phyloP scores from a whole-genome alignment of 1,140 invertebrate species.

The Ridgeia piscesae region DNA sequence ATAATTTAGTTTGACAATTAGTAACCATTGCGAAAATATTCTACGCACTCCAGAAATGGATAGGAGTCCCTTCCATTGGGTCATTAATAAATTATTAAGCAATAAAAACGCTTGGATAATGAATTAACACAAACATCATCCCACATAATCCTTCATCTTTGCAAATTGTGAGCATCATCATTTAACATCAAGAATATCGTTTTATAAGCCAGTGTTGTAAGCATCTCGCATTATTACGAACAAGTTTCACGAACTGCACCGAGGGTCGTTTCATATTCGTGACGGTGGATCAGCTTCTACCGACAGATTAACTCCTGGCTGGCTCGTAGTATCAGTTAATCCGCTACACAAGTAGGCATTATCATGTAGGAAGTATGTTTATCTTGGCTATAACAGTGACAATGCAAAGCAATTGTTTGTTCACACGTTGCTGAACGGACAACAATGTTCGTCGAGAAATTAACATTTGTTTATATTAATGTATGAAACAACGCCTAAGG shows the following conservation, averaged over 20 bases:
- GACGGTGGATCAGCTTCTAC: background rate
- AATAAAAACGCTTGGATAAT: too few relatives aligned
- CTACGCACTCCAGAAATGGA: too few relatives aligned
- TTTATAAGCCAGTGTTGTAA: background rate
- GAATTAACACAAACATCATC: too few relatives aligned
- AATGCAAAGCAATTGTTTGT: background rate
- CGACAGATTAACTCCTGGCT: background rate
- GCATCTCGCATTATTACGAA: background rate
- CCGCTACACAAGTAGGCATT: background rate
- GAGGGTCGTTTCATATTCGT: background rate
- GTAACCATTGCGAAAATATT: too few relatives aligned
- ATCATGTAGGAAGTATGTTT: background rate
- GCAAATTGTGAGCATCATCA: too few relatives aligned
- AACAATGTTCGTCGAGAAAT: background rate
- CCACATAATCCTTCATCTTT: too few relatives aligned
- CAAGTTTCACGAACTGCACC: background rate
- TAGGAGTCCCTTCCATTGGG: too few relatives aligned
- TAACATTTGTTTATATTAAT: too few relatives aligned
- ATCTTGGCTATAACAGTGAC: background rate
- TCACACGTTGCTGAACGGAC: background rate
- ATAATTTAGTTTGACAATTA: too few relatives aligned
- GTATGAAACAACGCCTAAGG: too few relatives aligned
- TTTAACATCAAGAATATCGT: too few relatives aligned
- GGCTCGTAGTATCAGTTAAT: background rate
- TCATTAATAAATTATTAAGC: too few relatives aligned